phyloP scores from a whole-genome alignment of 2,797 vertebrate species.

The Chrysocyon brachyurus region DNA sequence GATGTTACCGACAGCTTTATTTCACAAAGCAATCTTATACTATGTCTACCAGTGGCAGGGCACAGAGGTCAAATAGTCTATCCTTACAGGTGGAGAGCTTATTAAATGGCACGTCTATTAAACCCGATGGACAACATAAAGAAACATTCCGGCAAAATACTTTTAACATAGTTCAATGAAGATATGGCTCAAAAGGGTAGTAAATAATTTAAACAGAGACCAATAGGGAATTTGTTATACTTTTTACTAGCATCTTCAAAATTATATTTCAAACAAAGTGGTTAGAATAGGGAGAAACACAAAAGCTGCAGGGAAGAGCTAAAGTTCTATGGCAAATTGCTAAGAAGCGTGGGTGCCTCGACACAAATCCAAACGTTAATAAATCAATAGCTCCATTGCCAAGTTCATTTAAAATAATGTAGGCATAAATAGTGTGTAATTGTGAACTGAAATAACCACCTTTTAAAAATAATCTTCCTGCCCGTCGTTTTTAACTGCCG shows the following conservation, averaged over 20 bases:
- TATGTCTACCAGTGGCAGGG: constrained; percentile 95
- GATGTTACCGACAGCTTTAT: constrained; percentile 99
- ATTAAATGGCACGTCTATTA: constrained; percentile 92
- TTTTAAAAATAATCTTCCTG: constrained; percentile 15
- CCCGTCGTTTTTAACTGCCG: not conserved
- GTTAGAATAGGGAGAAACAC: constrained; percentile 67
- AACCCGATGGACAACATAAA: constrained; percentile 90
- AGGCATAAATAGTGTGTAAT: not conserved
- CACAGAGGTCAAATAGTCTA: constrained; percentile 94
- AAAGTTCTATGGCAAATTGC: not conserved
- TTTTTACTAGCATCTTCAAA: constrained; percentile 85
- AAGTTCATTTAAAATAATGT: constrained; percentile 26
- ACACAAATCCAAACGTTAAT: not conserved
- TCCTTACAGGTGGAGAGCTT: constrained; percentile 92
- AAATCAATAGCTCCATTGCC: not conserved
- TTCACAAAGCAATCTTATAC: constrained; percentile 99
- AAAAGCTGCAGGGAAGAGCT: constrained; percentile 47
- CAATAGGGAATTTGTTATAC: constrained; percentile 77
- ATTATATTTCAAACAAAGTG: constrained; percentile 82
- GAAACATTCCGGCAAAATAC: constrained; percentile 89
- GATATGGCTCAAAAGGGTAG: constrained; percentile 84
- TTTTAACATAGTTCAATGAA: constrained; percentile 88
- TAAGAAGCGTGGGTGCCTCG: not conserved
- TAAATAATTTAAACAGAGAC: constrained; percentile 86
- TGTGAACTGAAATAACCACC: fast-evolving